Percentiles rank a stretch among this genome's conserved stretches.
Evolutionary conservation across 2,113 vertebrate genomes (phyloP).

Genomic region (Podarcis muralis): DNA sequence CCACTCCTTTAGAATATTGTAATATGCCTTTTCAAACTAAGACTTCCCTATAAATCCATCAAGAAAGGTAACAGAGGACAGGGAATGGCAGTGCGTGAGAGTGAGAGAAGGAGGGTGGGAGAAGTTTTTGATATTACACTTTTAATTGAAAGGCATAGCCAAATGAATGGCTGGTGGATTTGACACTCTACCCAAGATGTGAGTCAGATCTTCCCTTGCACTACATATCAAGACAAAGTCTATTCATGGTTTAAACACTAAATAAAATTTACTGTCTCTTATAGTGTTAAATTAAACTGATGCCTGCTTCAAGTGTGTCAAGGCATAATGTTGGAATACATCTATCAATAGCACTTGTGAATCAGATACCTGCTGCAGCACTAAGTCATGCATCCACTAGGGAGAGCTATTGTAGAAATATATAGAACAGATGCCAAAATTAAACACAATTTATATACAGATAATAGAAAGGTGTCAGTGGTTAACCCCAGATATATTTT

Average conservation of each 20-base stretch:
- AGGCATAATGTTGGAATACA: background rate
- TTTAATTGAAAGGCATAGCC: too few species aligned
- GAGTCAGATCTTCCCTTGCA: too few species aligned
- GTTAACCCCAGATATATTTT: conserved; percentile 52
- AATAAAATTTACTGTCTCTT: background rate
- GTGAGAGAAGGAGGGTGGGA: too few species aligned
- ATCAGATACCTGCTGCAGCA: background rate
- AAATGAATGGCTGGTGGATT: too few species aligned
- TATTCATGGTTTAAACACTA: background rate
- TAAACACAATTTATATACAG: conserved; percentile 31
- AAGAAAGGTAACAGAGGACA: too few species aligned
- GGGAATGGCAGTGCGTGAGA: too few species aligned
- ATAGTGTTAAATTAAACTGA: background rate
- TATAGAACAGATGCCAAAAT: conserved; percentile 14
- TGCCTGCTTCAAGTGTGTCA: background rate
- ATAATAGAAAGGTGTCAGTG: conserved; percentile 45
- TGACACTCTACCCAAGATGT: background rate
- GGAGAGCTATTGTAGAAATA: conserved; percentile 78
- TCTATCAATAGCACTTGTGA: background rate
- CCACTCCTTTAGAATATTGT: too few species aligned
- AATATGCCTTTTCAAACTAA: too few species aligned
- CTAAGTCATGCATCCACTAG: conserved; percentile 64
- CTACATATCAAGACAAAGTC: background rate
- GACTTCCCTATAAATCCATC: too few species aligned
- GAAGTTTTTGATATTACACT: too few species aligned